Evolutionary conservation across 2,113 vertebrate species (phyloP).

Genomic region (Sapajus apella): DNA sequence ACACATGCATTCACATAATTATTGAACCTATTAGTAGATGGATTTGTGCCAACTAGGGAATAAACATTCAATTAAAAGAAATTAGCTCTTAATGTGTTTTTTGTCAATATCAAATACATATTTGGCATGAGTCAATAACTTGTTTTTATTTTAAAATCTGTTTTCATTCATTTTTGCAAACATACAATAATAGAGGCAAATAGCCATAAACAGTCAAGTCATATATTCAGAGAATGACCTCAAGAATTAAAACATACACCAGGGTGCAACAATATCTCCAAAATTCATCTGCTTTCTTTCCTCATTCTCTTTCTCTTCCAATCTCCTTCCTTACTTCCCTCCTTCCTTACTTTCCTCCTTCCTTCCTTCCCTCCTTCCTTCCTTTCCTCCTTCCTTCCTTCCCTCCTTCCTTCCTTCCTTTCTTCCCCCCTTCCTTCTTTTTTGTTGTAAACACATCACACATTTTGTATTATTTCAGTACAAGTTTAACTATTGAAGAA

Average conservation of each 20-base stretch:
- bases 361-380: not conserved
- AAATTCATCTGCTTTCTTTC: not conserved
- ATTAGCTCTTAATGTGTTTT: slow-evolving; percentile 51
- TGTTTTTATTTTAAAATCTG: slow-evolving; percentile 35
- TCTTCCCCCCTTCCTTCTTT: fast-evolving
- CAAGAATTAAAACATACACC: not conserved
- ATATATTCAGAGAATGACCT: not conserved
- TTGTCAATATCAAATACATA: slow-evolving; percentile 38
- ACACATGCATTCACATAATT: not conserved
- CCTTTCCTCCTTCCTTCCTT: too few species aligned
- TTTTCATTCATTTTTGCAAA: not conserved
- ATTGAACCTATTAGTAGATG: slow-evolving; percentile 41
- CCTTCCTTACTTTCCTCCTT: not conserved
- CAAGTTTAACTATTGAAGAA: not conserved
- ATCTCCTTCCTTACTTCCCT: not conserved
- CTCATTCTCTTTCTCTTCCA: not conserved
- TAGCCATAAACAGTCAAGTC: not conserved
- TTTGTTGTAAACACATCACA: not conserved
- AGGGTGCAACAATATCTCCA: fast-evolving
- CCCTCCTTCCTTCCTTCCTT: too few species aligned
- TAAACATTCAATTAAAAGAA: slow-evolving; percentile 63
- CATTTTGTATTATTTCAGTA: not conserved
- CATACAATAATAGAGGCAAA: not conserved
- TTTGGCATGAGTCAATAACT: not conserved
- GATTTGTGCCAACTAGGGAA: slow-evolving; percentile 52